Conservation (phyloP, 1,140 invertebrate genomes). For the Aplysia californica region DNA sequence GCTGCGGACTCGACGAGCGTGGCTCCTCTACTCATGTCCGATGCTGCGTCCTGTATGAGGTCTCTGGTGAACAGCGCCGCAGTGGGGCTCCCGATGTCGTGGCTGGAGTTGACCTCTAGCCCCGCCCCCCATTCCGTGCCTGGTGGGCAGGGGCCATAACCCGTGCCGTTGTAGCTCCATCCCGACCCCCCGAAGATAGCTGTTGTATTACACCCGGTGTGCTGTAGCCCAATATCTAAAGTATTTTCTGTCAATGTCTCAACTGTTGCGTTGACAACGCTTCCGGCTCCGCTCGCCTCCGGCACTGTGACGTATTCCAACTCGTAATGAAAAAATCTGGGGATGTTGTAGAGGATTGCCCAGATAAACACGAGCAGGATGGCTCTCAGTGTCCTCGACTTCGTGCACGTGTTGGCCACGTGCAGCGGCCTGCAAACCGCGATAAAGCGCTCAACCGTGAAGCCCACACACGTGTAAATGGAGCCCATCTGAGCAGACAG, state of each 20-base stretch:
- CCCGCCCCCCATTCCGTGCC: too few species aligned
- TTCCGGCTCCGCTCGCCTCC: not conserved
- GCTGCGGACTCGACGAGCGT: not conserved
- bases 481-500: constrained; percentile 83
- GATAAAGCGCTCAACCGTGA: constrained; percentile 82
- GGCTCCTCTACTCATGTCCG: not conserved
- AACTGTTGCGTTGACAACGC: not conserved
- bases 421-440: constrained; percentile 82
- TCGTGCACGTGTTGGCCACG: constrained; percentile 82
- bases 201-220: not conserved
- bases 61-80: not conserved
- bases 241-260: not conserved
- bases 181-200: too few species aligned
- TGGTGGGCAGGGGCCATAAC: too few species aligned
- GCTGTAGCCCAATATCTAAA: too few species aligned
- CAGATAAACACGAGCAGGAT: constrained; percentile 75
- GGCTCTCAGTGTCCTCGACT: constrained; percentile 72
- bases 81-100: not conserved
- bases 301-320: constrained; percentile 29
- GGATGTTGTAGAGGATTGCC: constrained; percentile 75
- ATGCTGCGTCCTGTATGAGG: not conserved
- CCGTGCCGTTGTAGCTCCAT: too few species aligned
- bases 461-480: constrained; percentile 84
- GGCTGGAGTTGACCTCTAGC: not conserved
- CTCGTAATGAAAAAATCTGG: constrained; percentile 77